Evolutionary conservation across 1,140 invertebrate genomes (phyloP).

Genomic region (Akabosia matsudoensis): DNA sequence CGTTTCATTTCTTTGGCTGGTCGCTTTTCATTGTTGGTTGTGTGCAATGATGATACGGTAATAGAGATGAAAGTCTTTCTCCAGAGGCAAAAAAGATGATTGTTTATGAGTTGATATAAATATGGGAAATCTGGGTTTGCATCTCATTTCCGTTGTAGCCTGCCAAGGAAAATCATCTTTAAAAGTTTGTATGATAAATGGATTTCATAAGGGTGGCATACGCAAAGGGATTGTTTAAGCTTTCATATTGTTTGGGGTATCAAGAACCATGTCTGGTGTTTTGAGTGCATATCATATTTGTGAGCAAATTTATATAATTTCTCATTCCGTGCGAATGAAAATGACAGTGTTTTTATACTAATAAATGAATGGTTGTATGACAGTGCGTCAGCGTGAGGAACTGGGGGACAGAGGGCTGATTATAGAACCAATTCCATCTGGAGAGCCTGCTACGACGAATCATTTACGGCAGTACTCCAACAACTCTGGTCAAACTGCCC

Average conservation of each 20-base stretch:
- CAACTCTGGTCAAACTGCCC: conserved; percentile 17
- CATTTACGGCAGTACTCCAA: neutral
- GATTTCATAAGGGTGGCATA: no score
- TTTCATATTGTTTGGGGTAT: neutral
- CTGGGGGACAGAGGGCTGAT: neutral
- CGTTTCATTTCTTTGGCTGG: neutral
- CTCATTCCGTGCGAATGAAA: neutral
- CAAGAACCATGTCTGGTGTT: conserved; percentile 1
- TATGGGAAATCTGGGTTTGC: neutral
- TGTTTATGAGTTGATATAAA: conserved; percentile 15
- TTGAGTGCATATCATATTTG: conserved; percentile 14
- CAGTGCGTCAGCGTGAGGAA: conserved; percentile 12
- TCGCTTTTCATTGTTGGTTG: neutral
- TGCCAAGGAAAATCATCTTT: neutral
- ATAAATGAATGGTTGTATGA: no score
- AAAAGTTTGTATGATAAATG: no score
- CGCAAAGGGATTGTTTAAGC: neutral
- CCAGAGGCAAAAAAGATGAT: conserved; percentile 16
- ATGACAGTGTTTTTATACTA: neutral
- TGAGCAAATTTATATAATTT: neutral
- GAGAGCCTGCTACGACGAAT: conserved; percentile 1
- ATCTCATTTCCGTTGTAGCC: conserved; percentile 1
- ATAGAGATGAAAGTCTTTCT: neutral
- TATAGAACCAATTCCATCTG: neutral
- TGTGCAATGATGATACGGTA: neutral